Evolutionary conservation across 2,888 invertebrate genomes (phyloP), one percentile per base, ranked within the genome.

Genomic region (Alviniconcha strummeri): DNA sequence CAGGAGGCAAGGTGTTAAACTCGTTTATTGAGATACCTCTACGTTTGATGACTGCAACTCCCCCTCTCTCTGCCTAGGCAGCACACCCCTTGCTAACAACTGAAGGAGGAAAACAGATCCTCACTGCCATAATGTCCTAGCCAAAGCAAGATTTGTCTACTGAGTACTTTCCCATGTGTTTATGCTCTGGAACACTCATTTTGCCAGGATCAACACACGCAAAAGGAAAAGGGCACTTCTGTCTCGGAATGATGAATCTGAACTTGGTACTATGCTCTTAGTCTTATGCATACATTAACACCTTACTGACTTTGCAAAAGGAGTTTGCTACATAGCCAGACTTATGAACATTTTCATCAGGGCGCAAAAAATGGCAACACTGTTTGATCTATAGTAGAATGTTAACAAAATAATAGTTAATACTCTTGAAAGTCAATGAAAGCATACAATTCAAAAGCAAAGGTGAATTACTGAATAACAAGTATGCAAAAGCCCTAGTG

Each of bases 51-150:
- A 60, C 71, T 60, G 13, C 55, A 74, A 52, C 74, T 72, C 57
- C 55, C 81, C 36, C 55, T 9, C 71, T 55, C 36, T 8, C 56
- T 71, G 17, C 19, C 55, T 52, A 15, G 4, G n/a, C 67, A 69
- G n/a, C 76, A 76, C 77, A 57, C 60, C 80, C 80, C 79, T 19
- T 15, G 81, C 81, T 55, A 57, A 81, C 72, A 57, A 60, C 56
- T 17, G 55, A 60, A 81, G 81, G 36, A 19, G 72, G 69, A 81
- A 81, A 81, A 81, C 36, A 81, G 56, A 81, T 81, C 55, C 56
- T 72, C 36, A 55, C 57, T 60, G 60, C 81, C 56, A 17, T 57
- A 15, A 81, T 74, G 72, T 71, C 74, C 60, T 52, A 55, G 57
- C 80, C 57, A 81, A 81, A n/a, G 52, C 81, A 15, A 15, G 81